Base-by-base conservation (phyloP, 1,140 invertebrate genomes). In the Drosophila melanica region DNA sequence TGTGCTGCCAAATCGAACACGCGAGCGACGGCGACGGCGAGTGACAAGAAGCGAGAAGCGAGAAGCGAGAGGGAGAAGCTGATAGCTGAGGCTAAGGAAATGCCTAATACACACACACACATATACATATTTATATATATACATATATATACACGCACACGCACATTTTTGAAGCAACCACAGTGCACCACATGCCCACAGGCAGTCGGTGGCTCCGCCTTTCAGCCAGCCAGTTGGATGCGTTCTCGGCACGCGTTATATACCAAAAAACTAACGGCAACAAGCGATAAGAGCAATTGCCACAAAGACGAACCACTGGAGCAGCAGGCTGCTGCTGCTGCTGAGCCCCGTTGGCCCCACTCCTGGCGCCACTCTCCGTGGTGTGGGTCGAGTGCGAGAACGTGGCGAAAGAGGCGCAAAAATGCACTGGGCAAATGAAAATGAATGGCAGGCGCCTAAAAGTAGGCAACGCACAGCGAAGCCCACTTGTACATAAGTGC, bases 391-490 rank as follows among this genome's bases (percentile, higher is more conserved):
- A 27, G 12, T 48, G 45, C 48, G 48, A 27, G 27, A 33, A 63
- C 63, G 30, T 51, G 63, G 47, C 62, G 68, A 60, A 64, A 64
- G 77, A 69, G 77, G 66, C 71, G 67, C 65, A 70, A 48, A 74
- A 71, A 77, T 82, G 75, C 66, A 71, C 58, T 51, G 79, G 79
- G 81, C 75, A 86, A 86, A 86, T 86, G 81, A 81, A 79, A 86
- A 86, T 87, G 82, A 81, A 87, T 86, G 82, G 82, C 75, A 71
- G 63, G 51, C 77, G 82, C 82, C 84, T 82, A 79, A 86, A 86
- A 86, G 79, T 87, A 86, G 82, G 82, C 79, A 87, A 69, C 73
- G 57, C 65, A 54, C 68, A 23, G 45, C 62, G 35, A 33, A 18
- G 50, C 44, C 62, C 68, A 71, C 66, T 75, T 70, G 71, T 74